Evolutionary conservation across 2,888 invertebrate genomes (phyloP).

Genomic region (Amphimallon solstitiale): DNA sequence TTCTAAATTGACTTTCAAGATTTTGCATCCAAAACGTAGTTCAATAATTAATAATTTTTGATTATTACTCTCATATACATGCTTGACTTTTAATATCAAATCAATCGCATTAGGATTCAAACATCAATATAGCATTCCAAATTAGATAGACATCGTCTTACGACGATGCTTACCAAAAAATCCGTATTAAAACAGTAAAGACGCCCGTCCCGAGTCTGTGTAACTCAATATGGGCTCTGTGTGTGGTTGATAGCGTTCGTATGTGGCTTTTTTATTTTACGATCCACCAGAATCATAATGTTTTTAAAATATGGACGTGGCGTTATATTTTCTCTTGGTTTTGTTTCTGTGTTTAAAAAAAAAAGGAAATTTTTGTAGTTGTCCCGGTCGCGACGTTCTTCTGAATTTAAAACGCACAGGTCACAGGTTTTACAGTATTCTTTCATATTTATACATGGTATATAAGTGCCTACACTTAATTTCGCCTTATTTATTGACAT

Average conservation of each 20-base stretch:
- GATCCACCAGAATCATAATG: constrained; percentile 45
- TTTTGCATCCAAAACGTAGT: too few species aligned
- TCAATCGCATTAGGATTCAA: too few species aligned
- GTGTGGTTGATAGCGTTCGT: constrained; percentile 46
- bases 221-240: constrained; percentile 46
- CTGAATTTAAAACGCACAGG: constrained; percentile 11
- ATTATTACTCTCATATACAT: too few species aligned
- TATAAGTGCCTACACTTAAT: constrained; percentile 47
- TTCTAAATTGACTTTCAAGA: too few species aligned
- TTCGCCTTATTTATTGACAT: constrained; percentile 42
- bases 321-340: constrained; percentile 38
- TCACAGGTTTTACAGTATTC: constrained; percentile 32
- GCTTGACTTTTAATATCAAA: too few species aligned
- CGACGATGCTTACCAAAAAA: constrained; percentile 8
- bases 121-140: too few species aligned
- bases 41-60: too few species aligned
- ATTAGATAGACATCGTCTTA: too few species aligned
- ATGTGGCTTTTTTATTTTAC: constrained; percentile 43
- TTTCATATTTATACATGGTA: constrained; percentile 42
- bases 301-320: constrained; percentile 44
- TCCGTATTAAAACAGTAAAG: constrained; percentile 5
- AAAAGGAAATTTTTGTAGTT: constrained; percentile 40
- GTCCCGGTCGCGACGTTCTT: constrained; percentile 39
- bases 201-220: constrained; percentile 29
- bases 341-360: constrained; percentile 19